phyloP scores from a whole-genome alignment of 2,888 invertebrate species.

The Meteorus cinctellus region DNA sequence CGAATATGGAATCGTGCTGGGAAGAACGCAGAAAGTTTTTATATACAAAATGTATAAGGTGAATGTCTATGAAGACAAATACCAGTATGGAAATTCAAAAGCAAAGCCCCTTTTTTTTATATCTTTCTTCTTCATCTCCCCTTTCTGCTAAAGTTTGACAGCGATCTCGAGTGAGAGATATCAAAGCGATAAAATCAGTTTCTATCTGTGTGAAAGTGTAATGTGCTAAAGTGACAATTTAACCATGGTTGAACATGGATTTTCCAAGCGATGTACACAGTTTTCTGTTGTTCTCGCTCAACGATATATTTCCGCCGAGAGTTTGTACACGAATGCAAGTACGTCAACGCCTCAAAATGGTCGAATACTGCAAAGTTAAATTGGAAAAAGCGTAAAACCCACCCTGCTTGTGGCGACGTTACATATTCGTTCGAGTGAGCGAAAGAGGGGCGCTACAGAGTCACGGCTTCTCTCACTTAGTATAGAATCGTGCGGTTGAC shows the following conservation, averaged over 20 bases:
- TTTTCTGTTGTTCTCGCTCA: neutral
- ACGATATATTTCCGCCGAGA: neutral
- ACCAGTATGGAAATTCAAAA: neutral
- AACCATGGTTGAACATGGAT: neutral
- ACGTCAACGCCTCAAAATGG: neutral
- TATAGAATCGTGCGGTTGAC: constrained; percentile 18
- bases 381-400: constrained; percentile 29
- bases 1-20: neutral
- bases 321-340: constrained; percentile 18
- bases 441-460: neutral
- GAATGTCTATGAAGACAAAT: neutral
- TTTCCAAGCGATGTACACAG: neutral
- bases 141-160: neutral
- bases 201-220: neutral
- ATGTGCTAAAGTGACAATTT: neutral
- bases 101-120: neutral
- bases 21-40: neutral
- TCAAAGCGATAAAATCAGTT: neutral
- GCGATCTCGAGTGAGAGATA: neutral
- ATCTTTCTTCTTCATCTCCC: neutral
- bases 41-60: neutral
- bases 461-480: constrained; percentile 1
- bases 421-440: neutral
- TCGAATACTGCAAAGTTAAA: constrained; percentile 32
- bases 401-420: neutral